phyloP scores from a whole-genome alignment of 2,888 invertebrate species.

The Tachina fera region DNA sequence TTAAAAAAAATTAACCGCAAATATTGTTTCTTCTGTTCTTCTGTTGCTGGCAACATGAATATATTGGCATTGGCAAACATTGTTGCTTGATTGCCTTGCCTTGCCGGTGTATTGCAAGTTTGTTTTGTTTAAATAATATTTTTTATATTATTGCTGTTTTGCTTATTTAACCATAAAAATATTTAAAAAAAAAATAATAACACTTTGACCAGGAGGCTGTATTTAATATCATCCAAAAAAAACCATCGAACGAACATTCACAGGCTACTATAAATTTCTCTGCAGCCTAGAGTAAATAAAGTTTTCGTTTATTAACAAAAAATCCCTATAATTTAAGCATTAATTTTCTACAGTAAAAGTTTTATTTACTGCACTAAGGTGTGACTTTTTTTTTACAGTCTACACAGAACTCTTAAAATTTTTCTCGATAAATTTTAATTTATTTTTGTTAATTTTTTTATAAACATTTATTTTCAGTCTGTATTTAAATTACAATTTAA shows the following conservation, averaged over 20 bases:
- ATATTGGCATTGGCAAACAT: conserved; percentile 42
- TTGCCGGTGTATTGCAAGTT: conserved; percentile 18
- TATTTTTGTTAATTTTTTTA: background rate
- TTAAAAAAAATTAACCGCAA: conserved; percentile 54
- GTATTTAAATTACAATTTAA: no score
- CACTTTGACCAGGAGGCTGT: background rate
- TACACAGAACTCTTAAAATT: background rate
- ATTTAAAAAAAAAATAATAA: background rate
- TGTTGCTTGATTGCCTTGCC: conserved; percentile 28
- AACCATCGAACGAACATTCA: background rate
- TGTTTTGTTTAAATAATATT: background rate
- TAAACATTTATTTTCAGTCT: no score
- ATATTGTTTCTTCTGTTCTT: conserved; percentile 34
- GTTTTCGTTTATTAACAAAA: no score
- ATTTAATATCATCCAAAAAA: background rate
- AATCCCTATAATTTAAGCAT: no score
- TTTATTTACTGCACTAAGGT: no score
- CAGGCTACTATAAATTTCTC: background rate
- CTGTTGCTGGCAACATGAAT: conserved; percentile 33
- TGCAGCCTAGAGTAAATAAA: background rate
- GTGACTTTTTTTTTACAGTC: background rate
- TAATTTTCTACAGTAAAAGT: no score
- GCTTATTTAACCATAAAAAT: conserved; percentile 57
- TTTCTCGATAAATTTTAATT: background rate
- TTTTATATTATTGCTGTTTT: conserved; percentile 17